Evolutionary conservation across 1,140 invertebrate species (phyloP), one percentile per base, ranked within the genome.

Genomic region (Ooceraea biroi): DNA sequence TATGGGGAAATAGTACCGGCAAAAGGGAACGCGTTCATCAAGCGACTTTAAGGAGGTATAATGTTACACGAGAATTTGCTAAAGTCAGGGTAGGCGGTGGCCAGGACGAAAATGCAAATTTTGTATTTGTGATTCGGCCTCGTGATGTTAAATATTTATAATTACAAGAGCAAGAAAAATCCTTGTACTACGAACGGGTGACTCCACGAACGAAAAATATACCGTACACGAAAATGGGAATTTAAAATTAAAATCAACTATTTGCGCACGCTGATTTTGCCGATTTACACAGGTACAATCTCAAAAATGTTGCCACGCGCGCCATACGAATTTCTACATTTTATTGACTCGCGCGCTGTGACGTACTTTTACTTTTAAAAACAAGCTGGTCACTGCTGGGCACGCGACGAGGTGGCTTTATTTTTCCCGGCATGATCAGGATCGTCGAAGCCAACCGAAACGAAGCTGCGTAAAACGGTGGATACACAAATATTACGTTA

Each of bases 401-500:
- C 36, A 7, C 22, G 36, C 76, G 76, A 52, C 50, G 19, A 55
- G 8, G 25, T 46, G 17, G 36, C 22, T 30, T 10, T 80, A 80
- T 57, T 80, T 80, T 57, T 69, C 7, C 27, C 50, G 36, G 12
- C 7, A n/a, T 50, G 65, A 80, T 71, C 76, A 30, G 76, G 12
- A 30, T 69, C 50, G n/a, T 12, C 50, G 52, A 80, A 80, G 65
- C 36, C 50, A 46, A 55, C 41, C 22, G 76, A 80, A 69, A 22
- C 65, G 63, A 68, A 57, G 17, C 76, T n/a, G 50, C 63, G 50
- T 78, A 78, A 78, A 78, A 78, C 74, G 76, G 17, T 50, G 65
- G 50, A 80, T 57, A 80, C 65, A 25, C 76, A 80, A 80, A 69
- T 80, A 80, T 80, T 80, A 65, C 76, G 76, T 80, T 80, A 57